phyloP scores from a whole-genome alignment of 2,113 vertebrate species.

The human region GRCh38 chr5:51282001-51282500 shows the following conservation, averaged over 20 bases:
- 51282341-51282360: fast-evolving
- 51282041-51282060: not conserved
- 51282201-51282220: not conserved
- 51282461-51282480: fast-evolving
- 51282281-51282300: not conserved
- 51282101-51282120: not conserved
- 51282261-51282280: not conserved
- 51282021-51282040: not conserved
- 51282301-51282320: fast-evolving
- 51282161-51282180: not conserved
- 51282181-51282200: not conserved
- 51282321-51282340: fast-evolving
- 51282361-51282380: not conserved
- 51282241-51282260: not conserved
- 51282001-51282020: not conserved
- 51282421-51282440: not conserved
- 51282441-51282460: not conserved
- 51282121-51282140: not conserved
- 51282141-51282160: not conserved
- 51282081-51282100: not conserved
- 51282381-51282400: not conserved
- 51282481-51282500: not conserved
- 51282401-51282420: too few relatives aligned
- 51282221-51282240: not conserved
- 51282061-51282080: not conserved